Conservation (phyloP, 2,888 invertebrate genomes). For the Trissolcus japonicus region DNA sequence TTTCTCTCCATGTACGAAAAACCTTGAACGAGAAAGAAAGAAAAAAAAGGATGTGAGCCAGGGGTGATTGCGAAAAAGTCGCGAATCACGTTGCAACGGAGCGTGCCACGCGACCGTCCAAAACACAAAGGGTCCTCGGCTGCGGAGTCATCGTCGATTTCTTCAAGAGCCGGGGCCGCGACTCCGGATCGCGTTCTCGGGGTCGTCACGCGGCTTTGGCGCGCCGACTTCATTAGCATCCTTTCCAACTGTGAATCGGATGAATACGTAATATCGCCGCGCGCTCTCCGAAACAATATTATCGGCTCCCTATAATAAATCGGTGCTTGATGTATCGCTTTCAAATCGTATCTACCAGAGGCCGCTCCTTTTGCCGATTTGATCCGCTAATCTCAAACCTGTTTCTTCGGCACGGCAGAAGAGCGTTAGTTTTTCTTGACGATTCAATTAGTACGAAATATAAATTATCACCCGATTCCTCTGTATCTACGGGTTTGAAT, state of each 20-base stretch:
- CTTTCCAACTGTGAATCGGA: slow-evolving; percentile 55
- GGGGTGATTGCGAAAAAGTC: slow-evolving; percentile 33
- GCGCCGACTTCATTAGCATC: slow-evolving; percentile 57
- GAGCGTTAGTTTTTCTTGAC: slow-evolving; percentile 55
- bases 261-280: slow-evolving; percentile 49
- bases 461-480: slow-evolving; percentile 11
- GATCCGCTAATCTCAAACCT: slow-evolving; percentile 56
- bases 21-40: slow-evolving; percentile 21
- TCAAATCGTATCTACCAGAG: slow-evolving; percentile 51
- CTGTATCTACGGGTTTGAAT: slow-evolving; percentile 14
- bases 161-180: slow-evolving; percentile 27
- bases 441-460: slow-evolving; percentile 48
- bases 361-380: slow-evolving; percentile 53
- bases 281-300: slow-evolving; percentile 48
- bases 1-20: too few species aligned
- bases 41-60: slow-evolving; percentile 11
- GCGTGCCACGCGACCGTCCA: slow-evolving; percentile 54
- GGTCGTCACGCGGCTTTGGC: slow-evolving; percentile 45
- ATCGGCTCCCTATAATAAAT: slow-evolving; percentile 52
- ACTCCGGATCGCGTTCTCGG: slow-evolving; percentile 32
- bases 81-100: slow-evolving; percentile 45
- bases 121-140: slow-evolving; percentile 26
- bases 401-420: slow-evolving; percentile 30
- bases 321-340: slow-evolving; percentile 55
- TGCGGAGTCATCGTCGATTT: slow-evolving; percentile 38